Evolutionary conservation across 1,140 invertebrate genomes (phyloP), one percentile per base, ranked within the genome.

Genomic region (Sitodiplosis mosellana): DNA sequence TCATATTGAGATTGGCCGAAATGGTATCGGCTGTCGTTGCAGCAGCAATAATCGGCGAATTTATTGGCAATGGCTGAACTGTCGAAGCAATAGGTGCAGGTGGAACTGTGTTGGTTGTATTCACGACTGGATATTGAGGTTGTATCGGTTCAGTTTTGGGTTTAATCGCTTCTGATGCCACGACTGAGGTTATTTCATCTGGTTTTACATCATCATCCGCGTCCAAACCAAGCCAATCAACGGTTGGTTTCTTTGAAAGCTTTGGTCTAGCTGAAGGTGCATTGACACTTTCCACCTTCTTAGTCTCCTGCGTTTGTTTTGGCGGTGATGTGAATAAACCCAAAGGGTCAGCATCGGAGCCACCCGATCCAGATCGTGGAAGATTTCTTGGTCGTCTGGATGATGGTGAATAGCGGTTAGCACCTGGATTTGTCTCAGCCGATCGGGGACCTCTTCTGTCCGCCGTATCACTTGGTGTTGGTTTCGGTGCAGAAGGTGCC

Each of bases 191-290:
- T 3, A 18, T 49, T 45, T 48, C 42, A 14, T 20, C 45, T 1
- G 37, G 41, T 43, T 33, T 34, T 48, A 33, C 18, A 40, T 45
- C 42, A 1, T 27, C 6, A 17, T 37, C 38, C 6, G 34, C 14
- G 10, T 48, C 46, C 21, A 58, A 46, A 0, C 62, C 61, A n/a
- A 62, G 42, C 61, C 61, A 64, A 41, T 64, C 61, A 0, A 58
- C 56, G 4, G 61, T 59, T 20, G 46, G 47, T 3, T 55, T 54
- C 27, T 57, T 59, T 15, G 52, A 55, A 2, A 54, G 52, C 41
- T 10, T 59, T 19, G 17, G 12, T 38, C 33, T 17, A n/a, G 33
- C 33, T n/a, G 18, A 40, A 12, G 27, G 34, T 46, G 33, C 43
- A 34, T n/a, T 6, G 11, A 7, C 15, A 11, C 17, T 43, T 19